Evolutionary conservation across 2,113 vertebrate genomes (phyloP).

Genomic region (Connochaetes taurinus): DNA sequence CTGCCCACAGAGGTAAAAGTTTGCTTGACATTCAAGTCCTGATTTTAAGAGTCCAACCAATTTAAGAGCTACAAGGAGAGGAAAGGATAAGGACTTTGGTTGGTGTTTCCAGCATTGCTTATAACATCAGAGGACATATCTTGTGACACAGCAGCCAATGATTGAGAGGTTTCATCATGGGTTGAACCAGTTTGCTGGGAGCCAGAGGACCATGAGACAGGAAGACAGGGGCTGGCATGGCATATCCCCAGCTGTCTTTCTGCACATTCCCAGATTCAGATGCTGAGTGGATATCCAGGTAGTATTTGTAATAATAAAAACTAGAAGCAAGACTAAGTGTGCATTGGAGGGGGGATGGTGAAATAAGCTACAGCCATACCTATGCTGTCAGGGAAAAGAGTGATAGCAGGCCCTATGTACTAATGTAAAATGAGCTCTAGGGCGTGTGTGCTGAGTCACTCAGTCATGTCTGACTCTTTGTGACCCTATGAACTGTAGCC

Average conservation of each 20-base stretch:
- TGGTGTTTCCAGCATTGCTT: not conserved
- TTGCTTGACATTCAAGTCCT: not conserved
- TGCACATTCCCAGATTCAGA: not conserved
- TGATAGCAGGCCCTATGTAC: not conserved
- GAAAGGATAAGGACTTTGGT: not conserved
- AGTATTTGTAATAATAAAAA: not conserved
- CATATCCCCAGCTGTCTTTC: not conserved
- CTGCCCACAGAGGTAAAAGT: not conserved
- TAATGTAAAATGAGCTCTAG: not conserved
- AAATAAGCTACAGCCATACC: not conserved
- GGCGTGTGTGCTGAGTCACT: not conserved
- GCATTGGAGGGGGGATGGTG: not conserved
- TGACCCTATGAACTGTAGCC: not conserved
- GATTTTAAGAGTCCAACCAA: not conserved
- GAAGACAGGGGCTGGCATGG: not conserved
- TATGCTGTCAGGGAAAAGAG: not conserved
- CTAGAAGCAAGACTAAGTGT: not conserved
- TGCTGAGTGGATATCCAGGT: not conserved
- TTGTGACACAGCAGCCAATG: not conserved
- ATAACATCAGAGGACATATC: not conserved
- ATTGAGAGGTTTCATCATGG: not conserved
- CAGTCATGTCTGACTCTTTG: not conserved
- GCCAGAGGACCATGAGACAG: not conserved
- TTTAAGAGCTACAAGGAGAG: not conserved
- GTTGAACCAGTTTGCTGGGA: not conserved